These are phyloP conservation scores for Empis stercorea DNA, from an alignment of 2,888 invertebrate genomes.

Conservation along the genomic window DNA sequence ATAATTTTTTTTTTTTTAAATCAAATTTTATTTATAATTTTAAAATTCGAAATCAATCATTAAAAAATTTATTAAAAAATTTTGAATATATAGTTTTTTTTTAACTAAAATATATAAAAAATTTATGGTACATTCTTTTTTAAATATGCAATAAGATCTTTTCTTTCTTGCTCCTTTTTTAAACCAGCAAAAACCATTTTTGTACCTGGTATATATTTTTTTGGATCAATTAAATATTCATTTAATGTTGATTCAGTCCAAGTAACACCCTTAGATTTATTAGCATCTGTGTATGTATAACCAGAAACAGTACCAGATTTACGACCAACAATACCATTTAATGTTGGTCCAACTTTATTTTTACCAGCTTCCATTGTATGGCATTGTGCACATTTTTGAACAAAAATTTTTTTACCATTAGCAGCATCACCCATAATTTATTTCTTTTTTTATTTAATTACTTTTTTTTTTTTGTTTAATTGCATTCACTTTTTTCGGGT, in stretches of 20 bases:
- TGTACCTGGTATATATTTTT: slow-evolving; percentile 98
- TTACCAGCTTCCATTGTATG: slow-evolving; percentile 88
- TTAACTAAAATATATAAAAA: not conserved
- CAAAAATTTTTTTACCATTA: slow-evolving; percentile 94
- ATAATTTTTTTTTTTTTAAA: not conserved
- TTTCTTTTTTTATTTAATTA: slow-evolving; percentile 17
- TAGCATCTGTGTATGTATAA: slow-evolving; percentile 85
- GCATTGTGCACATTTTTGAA: slow-evolving; percentile 92
- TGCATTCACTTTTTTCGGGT: no score
- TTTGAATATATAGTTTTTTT: no score
- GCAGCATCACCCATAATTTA: slow-evolving; percentile 40
- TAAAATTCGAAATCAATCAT: no score
- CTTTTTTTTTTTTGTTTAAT: no score
- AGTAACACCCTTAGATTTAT: slow-evolving; percentile 88
- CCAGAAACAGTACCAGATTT: slow-evolving; percentile 89
- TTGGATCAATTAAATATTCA: slow-evolving; percentile 93
- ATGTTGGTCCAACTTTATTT: slow-evolving; percentile 95
- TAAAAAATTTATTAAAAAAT: not conserved
- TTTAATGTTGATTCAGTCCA: slow-evolving; percentile 90
- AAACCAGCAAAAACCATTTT: slow-evolving; percentile 98
- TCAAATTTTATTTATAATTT: not conserved
- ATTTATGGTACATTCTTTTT: slow-evolving; percentile 36
- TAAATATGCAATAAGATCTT: slow-evolving; percentile 87
- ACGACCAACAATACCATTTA: slow-evolving; percentile 79
- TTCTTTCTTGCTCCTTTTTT: slow-evolving; percentile 90